Evolutionary conservation across 2,888 invertebrate species (phyloP).

Genomic region (Phalangium opilio): DNA sequence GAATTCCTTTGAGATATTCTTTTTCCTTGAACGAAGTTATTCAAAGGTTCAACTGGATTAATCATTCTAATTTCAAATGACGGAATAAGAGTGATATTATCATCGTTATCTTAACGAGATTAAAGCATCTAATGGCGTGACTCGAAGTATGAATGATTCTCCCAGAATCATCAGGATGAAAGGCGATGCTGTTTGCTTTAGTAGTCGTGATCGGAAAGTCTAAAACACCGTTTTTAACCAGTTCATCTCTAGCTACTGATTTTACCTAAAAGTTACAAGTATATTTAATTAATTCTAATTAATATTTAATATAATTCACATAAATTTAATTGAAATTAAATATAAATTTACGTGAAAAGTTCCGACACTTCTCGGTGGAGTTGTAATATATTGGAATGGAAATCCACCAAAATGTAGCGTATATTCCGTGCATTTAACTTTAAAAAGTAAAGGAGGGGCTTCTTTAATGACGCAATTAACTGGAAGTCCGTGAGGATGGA

Average conservation of each 20-base stretch:
- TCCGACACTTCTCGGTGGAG: constrained; percentile 5
- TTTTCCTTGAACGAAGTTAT: not conserved
- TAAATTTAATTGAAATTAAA: too few species aligned
- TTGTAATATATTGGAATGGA: constrained; percentile 9
- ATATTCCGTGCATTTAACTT: constrained; percentile 5
- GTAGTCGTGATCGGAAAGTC: constrained; percentile 2
- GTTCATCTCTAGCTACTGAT: not conserved
- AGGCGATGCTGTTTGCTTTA: constrained; percentile 4
- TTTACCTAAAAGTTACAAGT: not conserved
- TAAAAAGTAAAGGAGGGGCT: constrained; percentile 10
- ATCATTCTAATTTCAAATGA: too few species aligned
- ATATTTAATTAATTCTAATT: too few species aligned
- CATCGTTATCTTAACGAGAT: not conserved
- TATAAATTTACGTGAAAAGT: constrained; percentile 8
- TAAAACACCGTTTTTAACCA: constrained; percentile 4
- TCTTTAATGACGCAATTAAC: constrained; percentile 8
- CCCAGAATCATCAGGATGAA: constrained; percentile 9
- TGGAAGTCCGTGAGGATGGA: constrained; percentile 9
- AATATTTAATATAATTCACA: too few species aligned
- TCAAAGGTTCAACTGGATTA: too few species aligned
- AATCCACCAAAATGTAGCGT: constrained; percentile 7
- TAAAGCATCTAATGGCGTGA: constrained; percentile 3
- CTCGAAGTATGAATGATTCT: constrained; percentile 7
- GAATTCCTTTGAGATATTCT: not conserved
- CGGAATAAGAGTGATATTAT: not conserved